Evolutionary conservation across 1,140 invertebrate genomes (phyloP), one percentile per base, ranked within the genome.

Genomic region (Laodelphax striatellus): DNA sequence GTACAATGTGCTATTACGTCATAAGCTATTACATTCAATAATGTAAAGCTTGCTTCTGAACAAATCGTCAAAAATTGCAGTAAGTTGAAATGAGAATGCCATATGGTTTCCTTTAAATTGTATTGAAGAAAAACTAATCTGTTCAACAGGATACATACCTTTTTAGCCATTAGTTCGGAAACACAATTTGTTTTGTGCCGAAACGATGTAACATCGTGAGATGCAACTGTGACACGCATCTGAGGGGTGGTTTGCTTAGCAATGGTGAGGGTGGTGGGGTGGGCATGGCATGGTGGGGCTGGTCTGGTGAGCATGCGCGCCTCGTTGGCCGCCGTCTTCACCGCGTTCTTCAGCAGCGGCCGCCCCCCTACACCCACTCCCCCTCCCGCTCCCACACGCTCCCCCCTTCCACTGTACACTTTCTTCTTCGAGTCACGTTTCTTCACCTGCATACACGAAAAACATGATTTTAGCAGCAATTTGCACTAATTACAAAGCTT

Each of bases 351-450:
- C 34, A 67, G 56, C 16, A 67, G 55, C 0, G 65, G 66, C 58
- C 28, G 31, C 17, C 28, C 61, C 54, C 34, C 57, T 63, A 63
- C 65, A 8, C 53, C 24, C 31, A 60, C 31, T 28, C 43, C 52
- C n/a, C 43, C 43, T 5, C 58, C 31, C n/a, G 58, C 13, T 52
- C 57, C 53, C 9, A 62, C 22, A 34, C 65, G 61, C 54, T 78
- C 75, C 3, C 71, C 75, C 3, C 71, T 71, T 10, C 76, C 71
- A n/a, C n/a, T n/a, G 60, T 76, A 77, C 5, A 70, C 64, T 64
- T 81, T 80, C 63, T 76, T 78, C 68, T 76, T 77, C 53, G 74
- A 75, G 67, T 77, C 76, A 69, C 75, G 73, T 73, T 76, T 77
- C 63, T 78, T 78, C 53, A 66, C 53, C 58, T 65, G 64, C 19